Base-by-base conservation (phyloP, 2,888 invertebrate species). In the Gastracanthus pulcherrimus region DNA sequence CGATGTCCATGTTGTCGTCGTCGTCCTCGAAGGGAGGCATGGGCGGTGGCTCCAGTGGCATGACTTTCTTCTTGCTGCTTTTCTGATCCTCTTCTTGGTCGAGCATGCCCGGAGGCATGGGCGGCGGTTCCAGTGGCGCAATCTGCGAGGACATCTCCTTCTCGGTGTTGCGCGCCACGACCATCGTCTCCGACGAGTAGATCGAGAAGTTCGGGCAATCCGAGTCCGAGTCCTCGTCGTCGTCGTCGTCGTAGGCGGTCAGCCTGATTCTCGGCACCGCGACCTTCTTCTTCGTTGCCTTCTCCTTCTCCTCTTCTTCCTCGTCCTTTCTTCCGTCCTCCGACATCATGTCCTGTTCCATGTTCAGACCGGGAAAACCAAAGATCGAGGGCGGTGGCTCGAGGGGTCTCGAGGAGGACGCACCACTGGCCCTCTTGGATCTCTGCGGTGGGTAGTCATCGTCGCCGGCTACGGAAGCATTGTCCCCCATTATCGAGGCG, bases 141-240 rank as follows among this genome's bases (percentile, higher is more conserved):
- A 91, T 90, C 72, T 91, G 91, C 11, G 90, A 90, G 0, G 91
- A 88, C 60, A 91, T 84, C 80, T 90, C 90, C 80, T 92, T 90
- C 72, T 91, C 93, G 0, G 92, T 92, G 67, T 92, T 93, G 85
- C 94, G 93, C 0, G 95, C 95, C 71, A 96, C 94, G 85, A 95
- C 95, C 88, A 96, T 95, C 82, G 96, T 96, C 86, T 96, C 95
- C 9, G 95, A 95, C 0, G 97, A 97, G 91, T 97, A 97, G 84
- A 97, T 96, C 13, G 96, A 96, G 90, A 96, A 96, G 91, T 97
- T 97, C 4, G 97, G 97, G 90, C 97, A 97, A 86, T 95, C 96
- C 0, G 95, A 95, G 82, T 94, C 93, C 0, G 92, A 92, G 80
- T 92, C 92, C 76, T 94, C 94, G 13, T 91, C 91, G 4, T 90